Evolutionary conservation across 1,140 invertebrate genomes (phyloP).

Genomic region (Doryteuthis pealeii): DNA sequence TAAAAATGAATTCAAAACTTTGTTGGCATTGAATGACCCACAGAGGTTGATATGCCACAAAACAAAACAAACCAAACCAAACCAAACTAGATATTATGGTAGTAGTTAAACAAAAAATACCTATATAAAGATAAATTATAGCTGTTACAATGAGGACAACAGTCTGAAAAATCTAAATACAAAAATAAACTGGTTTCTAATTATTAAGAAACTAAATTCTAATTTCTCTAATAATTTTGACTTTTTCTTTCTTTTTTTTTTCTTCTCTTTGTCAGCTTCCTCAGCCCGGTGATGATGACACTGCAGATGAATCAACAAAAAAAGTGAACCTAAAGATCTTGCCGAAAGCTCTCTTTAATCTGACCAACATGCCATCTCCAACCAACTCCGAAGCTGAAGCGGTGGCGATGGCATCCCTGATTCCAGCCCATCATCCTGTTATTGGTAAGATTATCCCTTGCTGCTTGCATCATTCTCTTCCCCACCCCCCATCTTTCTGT

Average conservation of each 20-base stretch:
- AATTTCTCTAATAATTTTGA: too few species aligned
- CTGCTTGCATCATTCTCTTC: background rate
- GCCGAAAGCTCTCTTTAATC: slow-evolving; percentile 32
- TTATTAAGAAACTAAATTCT: too few species aligned
- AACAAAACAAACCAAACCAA: too few species aligned
- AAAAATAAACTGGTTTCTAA: too few species aligned
- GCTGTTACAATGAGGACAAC: too few species aligned
- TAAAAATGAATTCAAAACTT: too few species aligned
- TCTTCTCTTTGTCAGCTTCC: background rate
- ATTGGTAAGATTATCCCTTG: slow-evolving; percentile 38
- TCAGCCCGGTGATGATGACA: background rate
- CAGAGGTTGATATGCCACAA: too few species aligned
- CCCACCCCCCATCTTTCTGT: background rate
- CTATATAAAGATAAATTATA: too few species aligned
- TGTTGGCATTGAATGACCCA: too few species aligned
- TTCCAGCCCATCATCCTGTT: slow-evolving; percentile 52
- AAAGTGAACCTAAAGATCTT: slow-evolving; percentile 41
- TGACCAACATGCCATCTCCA: slow-evolving; percentile 41
- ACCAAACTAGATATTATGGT: too few species aligned
- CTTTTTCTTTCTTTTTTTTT: background rate
- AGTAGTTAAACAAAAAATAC: too few species aligned
- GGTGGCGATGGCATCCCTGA: slow-evolving; percentile 47
- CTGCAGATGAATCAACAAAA: slow-evolving; percentile 4
- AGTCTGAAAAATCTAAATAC: too few species aligned
- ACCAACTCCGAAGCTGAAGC: slow-evolving; percentile 44